phyloP scores from a whole-genome alignment of 1,140 invertebrate genomes.

The Teleogryllus occipitalis region DNA sequence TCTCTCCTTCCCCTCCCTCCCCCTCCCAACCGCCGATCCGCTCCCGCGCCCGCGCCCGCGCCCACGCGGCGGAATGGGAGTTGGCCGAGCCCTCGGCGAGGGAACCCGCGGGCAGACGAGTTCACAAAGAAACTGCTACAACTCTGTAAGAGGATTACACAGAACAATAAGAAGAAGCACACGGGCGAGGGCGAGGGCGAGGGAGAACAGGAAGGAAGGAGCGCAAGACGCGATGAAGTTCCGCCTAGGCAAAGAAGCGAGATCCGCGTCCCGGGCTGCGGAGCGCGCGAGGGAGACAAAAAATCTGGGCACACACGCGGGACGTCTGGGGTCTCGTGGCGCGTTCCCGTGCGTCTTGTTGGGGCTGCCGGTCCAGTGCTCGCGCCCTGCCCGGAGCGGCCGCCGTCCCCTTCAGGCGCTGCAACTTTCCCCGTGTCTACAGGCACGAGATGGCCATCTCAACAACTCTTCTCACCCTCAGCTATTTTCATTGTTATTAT shows the following conservation, averaged over 20 bases:
- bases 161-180: neutral
- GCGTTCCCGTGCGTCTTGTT: too few relatives aligned
- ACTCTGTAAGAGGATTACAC: neutral
- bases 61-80: neutral
- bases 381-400: too few relatives aligned
- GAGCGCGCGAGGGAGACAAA: neutral
- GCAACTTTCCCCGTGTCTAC: too few relatives aligned
- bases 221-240: neutral
- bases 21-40: too few relatives aligned
- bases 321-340: neutral
- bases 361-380: too few relatives aligned
- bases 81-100: neutral
- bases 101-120: neutral
- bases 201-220: too few relatives aligned
- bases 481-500: too few relatives aligned
- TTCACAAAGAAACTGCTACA: conserved; percentile 4
- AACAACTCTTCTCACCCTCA: too few relatives aligned
- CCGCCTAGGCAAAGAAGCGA: neutral
- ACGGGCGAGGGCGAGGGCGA: neutral
- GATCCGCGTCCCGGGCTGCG: neutral
- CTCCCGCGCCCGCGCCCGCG: too few relatives aligned
- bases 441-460: too few relatives aligned
- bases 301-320: neutral
- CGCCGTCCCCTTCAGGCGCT: too few relatives aligned
- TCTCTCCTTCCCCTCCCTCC: neutral